Conservation (phyloP, 2,113 vertebrate species). For the Aphyosemion australe region DNA sequence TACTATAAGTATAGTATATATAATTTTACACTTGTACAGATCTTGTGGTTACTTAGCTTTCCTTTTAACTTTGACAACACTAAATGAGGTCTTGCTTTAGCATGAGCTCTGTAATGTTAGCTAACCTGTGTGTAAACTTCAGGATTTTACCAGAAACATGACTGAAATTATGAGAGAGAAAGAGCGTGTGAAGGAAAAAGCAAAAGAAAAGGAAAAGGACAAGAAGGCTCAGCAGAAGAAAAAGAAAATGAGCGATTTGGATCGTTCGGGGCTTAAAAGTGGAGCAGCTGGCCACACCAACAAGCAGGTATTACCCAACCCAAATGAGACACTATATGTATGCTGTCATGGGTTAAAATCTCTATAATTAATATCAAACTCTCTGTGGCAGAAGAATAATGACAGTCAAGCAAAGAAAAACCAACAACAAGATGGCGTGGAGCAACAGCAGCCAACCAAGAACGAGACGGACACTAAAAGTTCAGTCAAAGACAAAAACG, state of each 20-base stretch:
- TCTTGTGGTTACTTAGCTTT: neutral
- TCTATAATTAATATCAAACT: neutral
- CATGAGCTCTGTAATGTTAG: no score
- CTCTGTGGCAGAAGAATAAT: constrained; percentile 73
- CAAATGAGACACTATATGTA: no score
- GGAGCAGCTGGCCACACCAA: constrained; percentile 74
- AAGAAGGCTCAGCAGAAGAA: constrained; percentile 64
- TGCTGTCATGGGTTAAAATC: neutral
- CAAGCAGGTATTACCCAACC: constrained; percentile 73
- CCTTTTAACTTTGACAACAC: neutral
- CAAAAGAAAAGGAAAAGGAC: constrained; percentile 66
- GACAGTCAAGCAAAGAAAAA: constrained; percentile 72
- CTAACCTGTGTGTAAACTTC: constrained; percentile 11
- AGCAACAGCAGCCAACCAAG: constrained; percentile 28
- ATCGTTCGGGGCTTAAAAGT: constrained; percentile 71
- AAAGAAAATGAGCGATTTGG: constrained; percentile 61
- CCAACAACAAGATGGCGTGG: constrained; percentile 43
- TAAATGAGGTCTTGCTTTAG: no score
- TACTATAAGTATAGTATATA: no score
- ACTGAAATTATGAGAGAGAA: constrained; percentile 69
- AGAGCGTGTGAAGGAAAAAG: constrained; percentile 56
- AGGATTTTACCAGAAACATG: constrained; percentile 81
- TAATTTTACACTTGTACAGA: no score
- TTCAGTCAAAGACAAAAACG: constrained; percentile 60
- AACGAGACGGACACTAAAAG: constrained; percentile 39